Evolutionary conservation across 2,797 vertebrate genomes (phyloP), one percentile per base, ranked within the genome.

Genomic region (Hippopotamyrus pictus): DNA sequence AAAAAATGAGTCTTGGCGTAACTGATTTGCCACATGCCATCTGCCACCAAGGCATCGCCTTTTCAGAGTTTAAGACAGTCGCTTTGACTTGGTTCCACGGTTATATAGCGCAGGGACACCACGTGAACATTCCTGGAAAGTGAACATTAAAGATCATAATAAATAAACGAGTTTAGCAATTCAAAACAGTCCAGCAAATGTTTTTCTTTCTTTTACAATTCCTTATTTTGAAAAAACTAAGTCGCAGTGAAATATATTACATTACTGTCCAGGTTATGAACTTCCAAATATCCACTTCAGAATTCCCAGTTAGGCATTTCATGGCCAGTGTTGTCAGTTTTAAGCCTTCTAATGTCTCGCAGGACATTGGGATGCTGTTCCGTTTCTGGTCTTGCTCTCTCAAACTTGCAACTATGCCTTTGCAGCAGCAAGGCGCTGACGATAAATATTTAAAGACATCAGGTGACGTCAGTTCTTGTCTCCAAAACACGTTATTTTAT

Each of bases 381-480:
- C 90, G 88, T 89, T 87, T 89, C 69, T 79, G 82, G 37, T 87
- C 76, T 50, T 86, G 83, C 69, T 82, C 69, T 59, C 88, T 87
- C 90, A 89, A 92, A 93, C 93, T 92, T 90, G 90, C 91, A 88
- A 90, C 90, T 92, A 91, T 93, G 92, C 88, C 91, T 69, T 93
- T 91, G 90, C 91, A 92, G 89, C 89, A 88, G 76, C 51, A 90
- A 89, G 62, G 73, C 48, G 41, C 79, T 22, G 88, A 91, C n/a
- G 91, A 76, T 89, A 92, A 91, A 95, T 94, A 94, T 95, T 97
- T 95, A 95, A 88, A 95, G 94, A 93, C 92, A 93, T 91, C 88
- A 90, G 94, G 94, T 97, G 97, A 97, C 97, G 97, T 97, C 97
- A 97, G 93, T 94, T 88, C 93, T 91, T 91, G 91, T 92, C 89